A percentile compares a stretch with the other conserved stretches of the same genome.
These are phyloP conservation scores for Sylvilagus bachmani DNA, from an alignment of 2,113 vertebrate genomes.

Conservation along the genomic window DNA sequence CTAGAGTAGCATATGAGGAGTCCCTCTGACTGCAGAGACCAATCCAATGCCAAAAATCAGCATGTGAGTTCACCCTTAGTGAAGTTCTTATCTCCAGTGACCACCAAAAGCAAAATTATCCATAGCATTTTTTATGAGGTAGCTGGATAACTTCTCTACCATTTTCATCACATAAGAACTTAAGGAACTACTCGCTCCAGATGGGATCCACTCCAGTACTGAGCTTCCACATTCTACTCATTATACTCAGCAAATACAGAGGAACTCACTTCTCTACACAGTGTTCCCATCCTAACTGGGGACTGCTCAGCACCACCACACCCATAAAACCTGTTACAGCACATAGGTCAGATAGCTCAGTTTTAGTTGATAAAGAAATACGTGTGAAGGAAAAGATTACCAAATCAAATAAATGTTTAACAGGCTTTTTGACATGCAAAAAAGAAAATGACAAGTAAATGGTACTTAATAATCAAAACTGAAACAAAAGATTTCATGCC, in stretches of 20 bases:
- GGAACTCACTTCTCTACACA: background rate
- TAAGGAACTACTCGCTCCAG: background rate
- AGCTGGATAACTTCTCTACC: background rate
- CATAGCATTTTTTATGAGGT: background rate
- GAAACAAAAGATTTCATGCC: background rate
- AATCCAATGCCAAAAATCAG: background rate
- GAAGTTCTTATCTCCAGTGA: background rate
- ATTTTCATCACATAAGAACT: background rate
- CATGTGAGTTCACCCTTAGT: background rate
- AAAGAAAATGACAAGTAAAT: conserved; percentile 43
- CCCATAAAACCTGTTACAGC: background rate
- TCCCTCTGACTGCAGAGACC: background rate
- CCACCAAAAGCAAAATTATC: background rate
- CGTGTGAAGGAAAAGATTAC: background rate
- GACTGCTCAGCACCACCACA: background rate
- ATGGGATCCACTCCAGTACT: background rate
- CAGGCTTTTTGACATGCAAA: conserved; percentile 47
- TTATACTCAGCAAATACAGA: background rate
- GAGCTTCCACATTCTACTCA: background rate
- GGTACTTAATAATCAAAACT: conserved; percentile 40
- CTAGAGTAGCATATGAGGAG: background rate
- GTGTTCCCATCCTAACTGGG: background rate
- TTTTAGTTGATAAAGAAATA: background rate
- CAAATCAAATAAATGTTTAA: conserved; percentile 55
- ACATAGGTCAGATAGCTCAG: background rate